Conservation (phyloP, 2,797 vertebrate species). For the Xenops minutus region DNA sequence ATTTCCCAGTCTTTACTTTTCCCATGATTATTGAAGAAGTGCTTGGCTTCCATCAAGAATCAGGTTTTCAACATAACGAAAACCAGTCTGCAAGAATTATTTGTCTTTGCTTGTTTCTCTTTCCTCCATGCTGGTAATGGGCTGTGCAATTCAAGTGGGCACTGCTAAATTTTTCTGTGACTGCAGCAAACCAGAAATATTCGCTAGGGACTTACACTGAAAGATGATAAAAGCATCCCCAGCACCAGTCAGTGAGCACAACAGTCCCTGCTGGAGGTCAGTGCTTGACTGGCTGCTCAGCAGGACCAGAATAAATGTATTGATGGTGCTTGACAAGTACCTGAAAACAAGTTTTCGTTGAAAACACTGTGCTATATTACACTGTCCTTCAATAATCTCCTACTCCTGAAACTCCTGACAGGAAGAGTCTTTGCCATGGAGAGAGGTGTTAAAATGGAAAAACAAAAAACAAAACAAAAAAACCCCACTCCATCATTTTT, state of each 20-base stretch:
- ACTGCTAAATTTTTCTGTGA: background rate
- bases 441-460: background rate
- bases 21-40: background rate
- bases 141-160: background rate
- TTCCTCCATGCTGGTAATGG: background rate
- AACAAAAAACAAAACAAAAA: background rate
- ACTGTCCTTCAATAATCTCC: background rate
- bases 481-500: background rate
- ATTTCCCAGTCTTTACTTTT: background rate
- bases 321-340: background rate
- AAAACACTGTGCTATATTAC: background rate
- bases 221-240: background rate
- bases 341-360: background rate
- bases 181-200: background rate
- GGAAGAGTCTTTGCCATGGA: background rate
- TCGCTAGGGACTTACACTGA: background rate
- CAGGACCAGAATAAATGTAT: background rate
- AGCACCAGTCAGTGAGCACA: background rate
- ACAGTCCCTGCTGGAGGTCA: background rate
- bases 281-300: background rate
- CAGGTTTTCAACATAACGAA: background rate
- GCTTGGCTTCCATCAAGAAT: background rate
- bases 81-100: background rate
- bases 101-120: background rate
- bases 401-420: background rate